Base-by-base conservation (phyloP, 2,797 vertebrate species). In the Hippocampus kuda region DNA sequence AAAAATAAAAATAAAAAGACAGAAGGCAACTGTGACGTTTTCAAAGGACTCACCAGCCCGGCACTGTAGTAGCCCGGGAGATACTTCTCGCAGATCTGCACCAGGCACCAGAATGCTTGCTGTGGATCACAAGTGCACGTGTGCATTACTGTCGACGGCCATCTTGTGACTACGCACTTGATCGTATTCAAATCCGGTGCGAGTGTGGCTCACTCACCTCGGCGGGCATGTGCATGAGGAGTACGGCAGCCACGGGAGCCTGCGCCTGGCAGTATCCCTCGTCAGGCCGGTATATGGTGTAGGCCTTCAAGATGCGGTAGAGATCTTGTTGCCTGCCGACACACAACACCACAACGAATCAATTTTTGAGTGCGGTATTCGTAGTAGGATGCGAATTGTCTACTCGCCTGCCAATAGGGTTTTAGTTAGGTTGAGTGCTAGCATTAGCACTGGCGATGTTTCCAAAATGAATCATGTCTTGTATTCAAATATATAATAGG, bases 171-270 rank as follows among this genome's bases (percentile, higher is more conserved):
- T 11, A 12, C 9, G 22, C n/a, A 24, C 53, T 24, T 11, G 53
- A 12, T 11, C 22, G 51, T 9, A 54, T n/a, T 54, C 34, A 38
- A 38, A 38, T 38, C 34, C 5, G 34, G 34, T 34, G 34, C 34
- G 34, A 38, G 34, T 38, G 34, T 38, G 34, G 34, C 91, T 20
- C 72, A 95, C 94, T 20, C 72, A 95, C 94, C 93, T 96, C 94
- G 4, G 94, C 94, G n/a, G 94, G 94, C 94, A 96, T 96, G 73
- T 96, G 94, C 94, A 96, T 96, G 70, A 96, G 92, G 75, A 96
- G 86, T 63, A 96, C 94, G 0, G 94, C 94, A 0, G 94, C 94
- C 78, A 96, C 94, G 0, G 94, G 94, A 34, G 94, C 94, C 87
- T 96, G 94, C 2, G 94, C 94, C 88, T 96, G 94, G 86, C 94